These are phyloP conservation scores for Diuraphis noxia DNA, from an alignment of 1,140 invertebrate genomes.

Conservation along the genomic window DNA sequence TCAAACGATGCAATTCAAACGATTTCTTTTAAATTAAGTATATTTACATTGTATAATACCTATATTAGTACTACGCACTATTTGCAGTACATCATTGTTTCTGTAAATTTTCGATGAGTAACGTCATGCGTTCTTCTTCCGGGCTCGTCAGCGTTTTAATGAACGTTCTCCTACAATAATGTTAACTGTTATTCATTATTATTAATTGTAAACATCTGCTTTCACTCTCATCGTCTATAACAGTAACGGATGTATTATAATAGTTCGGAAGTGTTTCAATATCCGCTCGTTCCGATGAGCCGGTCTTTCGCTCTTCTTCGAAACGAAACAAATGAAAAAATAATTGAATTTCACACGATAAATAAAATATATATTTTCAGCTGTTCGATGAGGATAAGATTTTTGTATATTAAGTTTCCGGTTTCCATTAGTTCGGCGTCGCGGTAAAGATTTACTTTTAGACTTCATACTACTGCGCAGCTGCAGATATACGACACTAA, in stretches of 20 bases:
- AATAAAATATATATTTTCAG: background rate
- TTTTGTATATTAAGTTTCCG: background rate
- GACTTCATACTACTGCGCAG: background rate
- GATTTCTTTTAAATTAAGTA: background rate
- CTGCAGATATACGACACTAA: background rate
- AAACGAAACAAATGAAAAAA: background rate
- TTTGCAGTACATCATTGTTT: conserved; percentile 13
- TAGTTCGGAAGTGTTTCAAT: conserved; percentile 16
- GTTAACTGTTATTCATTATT: conserved; percentile 25
- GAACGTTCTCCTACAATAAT: background rate
- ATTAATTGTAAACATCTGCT: conserved; percentile 30
- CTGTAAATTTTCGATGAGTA: background rate
- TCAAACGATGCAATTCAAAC: background rate
- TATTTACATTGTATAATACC: background rate
- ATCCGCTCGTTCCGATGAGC: conserved; percentile 24
- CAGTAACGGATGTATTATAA: background rate
- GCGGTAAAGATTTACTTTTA: background rate
- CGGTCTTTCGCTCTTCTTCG: background rate
- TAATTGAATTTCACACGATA: background rate
- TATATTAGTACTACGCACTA: background rate
- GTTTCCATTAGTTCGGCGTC: background rate
- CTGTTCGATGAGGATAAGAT: background rate
- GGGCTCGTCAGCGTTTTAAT: conserved; percentile 32
- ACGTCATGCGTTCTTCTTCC: conserved; percentile 26
- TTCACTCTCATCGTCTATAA: conserved; percentile 21